Percentiles rank a stretch among this genome's conserved stretches.
Conservation (phyloP, 2,888 invertebrate genomes). For the Drosophila maculinotata region DNA sequence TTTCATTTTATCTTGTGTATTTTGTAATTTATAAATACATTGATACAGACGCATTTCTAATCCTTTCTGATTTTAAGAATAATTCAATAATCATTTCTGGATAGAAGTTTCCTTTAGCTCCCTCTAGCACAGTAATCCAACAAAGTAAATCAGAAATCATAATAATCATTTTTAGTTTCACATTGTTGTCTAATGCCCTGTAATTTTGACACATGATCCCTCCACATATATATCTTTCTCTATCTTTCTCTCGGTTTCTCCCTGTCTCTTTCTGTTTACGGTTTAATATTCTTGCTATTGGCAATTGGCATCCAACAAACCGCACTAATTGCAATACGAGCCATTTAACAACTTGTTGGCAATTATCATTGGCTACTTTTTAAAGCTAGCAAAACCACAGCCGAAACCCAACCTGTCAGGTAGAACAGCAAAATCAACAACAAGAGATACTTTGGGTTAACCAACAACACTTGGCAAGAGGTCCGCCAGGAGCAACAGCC, state of each 20-base stretch:
- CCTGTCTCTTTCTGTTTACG: neutral
- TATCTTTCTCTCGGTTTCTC: neutral
- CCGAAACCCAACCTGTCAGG: conserved; percentile 26
- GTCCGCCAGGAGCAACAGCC: conserved; percentile 3
- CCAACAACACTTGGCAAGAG: conserved; percentile 76
- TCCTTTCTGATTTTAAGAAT: no score
- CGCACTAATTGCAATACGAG: conserved; percentile 75
- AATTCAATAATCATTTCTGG: no score
- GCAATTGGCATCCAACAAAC: conserved; percentile 40
- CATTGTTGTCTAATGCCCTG: neutral
- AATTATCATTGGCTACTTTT: conserved; percentile 65
- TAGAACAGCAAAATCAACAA: conserved; percentile 5
- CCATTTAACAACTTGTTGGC: conserved; percentile 70
- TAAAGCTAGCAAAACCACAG: conserved; percentile 38
- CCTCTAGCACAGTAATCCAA: no score
- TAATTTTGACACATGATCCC: conserved; percentile 12
- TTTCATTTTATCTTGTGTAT: no score
- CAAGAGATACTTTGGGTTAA: conserved; percentile 78
- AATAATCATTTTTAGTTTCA: neutral
- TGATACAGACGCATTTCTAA: no score
- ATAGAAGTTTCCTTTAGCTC: no score
- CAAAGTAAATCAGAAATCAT: conserved; percentile 4
- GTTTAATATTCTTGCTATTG: conserved; percentile 23
- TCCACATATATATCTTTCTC: no score
- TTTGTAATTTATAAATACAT: no score